Evolutionary conservation across 1,140 invertebrate species (phyloP).

Genomic region (Ostrea edulis): DNA sequence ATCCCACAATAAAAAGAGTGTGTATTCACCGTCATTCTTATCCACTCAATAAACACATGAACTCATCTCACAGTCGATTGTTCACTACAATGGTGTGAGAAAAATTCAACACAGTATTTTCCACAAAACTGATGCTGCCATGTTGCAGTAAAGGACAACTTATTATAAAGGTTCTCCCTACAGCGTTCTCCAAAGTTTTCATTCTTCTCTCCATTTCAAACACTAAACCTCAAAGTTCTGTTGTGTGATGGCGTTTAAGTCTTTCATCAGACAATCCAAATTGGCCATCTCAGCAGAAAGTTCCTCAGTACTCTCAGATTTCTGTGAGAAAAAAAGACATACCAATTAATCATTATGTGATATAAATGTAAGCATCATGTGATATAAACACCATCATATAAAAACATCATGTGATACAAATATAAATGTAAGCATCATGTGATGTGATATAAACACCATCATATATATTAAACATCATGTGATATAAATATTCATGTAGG

Average conservation of each 20-base stretch:
- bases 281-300: constrained; percentile 98
- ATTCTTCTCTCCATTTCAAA: background rate
- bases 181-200: background rate
- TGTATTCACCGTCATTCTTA: too few relatives aligned
- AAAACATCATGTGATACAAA: too few relatives aligned
- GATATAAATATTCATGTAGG: too few relatives aligned
- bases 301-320: constrained; percentile 85
- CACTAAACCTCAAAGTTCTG: constrained; percentile 78
- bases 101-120: background rate
- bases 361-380: too few relatives aligned
- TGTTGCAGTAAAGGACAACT: background rate
- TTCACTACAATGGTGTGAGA: too few relatives aligned
- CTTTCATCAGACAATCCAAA: constrained; percentile 98
- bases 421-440: too few relatives aligned
- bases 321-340: constrained; percentile 68
- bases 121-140: background rate
- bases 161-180: background rate
- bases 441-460: too few relatives aligned
- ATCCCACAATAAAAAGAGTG: too few relatives aligned
- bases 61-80: background rate
- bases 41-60: background rate
- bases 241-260: constrained; percentile 94
- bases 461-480: too few relatives aligned
- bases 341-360: too few relatives aligned
- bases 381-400: too few relatives aligned